These are phyloP conservation scores for Pseudoatta argentina DNA, from an alignment of 1,140 invertebrate species.

Conservation along the genomic window DNA sequence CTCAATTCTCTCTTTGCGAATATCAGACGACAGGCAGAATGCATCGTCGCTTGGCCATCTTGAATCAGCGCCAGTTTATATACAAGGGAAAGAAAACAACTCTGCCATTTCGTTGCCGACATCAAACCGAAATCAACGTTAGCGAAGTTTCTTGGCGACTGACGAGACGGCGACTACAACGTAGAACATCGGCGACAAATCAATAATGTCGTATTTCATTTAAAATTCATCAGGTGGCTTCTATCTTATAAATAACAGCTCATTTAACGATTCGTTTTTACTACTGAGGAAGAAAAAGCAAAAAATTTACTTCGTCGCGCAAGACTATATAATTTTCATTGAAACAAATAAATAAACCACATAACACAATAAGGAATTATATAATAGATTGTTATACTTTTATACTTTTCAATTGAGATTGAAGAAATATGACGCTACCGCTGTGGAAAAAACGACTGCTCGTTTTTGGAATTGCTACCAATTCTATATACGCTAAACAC, in stretches of 20 bases:
- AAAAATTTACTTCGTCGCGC: background rate
- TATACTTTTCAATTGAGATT: background rate
- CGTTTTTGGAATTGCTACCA: constrained; percentile 40
- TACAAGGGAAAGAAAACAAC: constrained; percentile 54
- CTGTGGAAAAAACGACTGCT: background rate
- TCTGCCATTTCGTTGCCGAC: constrained; percentile 20
- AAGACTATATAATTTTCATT: background rate
- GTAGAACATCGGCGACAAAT: background rate
- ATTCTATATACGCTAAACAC: background rate
- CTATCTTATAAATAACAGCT: constrained; percentile 12
- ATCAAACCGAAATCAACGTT: constrained; percentile 51
- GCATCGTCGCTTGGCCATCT: constrained; percentile 44
- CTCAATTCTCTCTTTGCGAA: constrained; percentile 55
- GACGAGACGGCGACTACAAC: background rate
- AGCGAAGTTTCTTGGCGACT: constrained; percentile 39
- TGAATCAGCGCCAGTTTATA: constrained; percentile 60
- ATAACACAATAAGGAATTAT: background rate
- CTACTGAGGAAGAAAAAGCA: background rate
- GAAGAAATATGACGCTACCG: background rate
- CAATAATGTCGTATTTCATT: constrained; percentile 57
- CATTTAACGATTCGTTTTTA: background rate
- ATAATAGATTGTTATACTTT: background rate
- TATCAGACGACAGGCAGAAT: constrained; percentile 31
- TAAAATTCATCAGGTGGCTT: constrained; percentile 50
- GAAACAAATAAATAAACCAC: background rate